Base-by-base conservation (phyloP, 92 coral and sea anemone genomes). In the Porites divaricata region DNA sequence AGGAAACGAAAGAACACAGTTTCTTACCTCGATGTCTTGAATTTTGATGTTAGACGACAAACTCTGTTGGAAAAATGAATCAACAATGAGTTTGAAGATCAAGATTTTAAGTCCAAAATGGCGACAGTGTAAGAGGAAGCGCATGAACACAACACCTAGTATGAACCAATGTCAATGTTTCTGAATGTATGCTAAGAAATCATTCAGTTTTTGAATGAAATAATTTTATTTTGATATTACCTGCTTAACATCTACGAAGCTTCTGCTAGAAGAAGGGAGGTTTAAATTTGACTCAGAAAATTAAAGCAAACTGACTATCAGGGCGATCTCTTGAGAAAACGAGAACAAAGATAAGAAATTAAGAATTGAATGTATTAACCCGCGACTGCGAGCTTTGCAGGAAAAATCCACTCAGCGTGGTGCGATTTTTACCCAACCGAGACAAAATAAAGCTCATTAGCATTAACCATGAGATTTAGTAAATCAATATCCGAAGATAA, bases 391-490 rank as follows among this genome's bases (percentile, higher is more conserved):
- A 54, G 16, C 16, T 0, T 11, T 10, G 3, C 56, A 41, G 21
- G 56, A 15, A 64, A 48, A 78, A 45, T 12, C 21, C 59, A 61
- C 86, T 2, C 86, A 82, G 86, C 79, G 53, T 59, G 86, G 15
- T 12, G 49, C 65, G 24, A 70, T 65, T 81, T 56, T 59, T 21
- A 4, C n/a, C 77, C n/a, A 81, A 52, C 59, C 67, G 85, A 82
- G 78, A 50, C 86, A 80, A 61, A 82, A 73, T 26, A 26, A 45
- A 82, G 45, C 71, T 72, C 79, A 82, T 82, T 48, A 71, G 63
- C 71, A 82, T 72, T 71, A 22, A 51, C 48, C 50, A 62, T 9
- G 54, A 20, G 69, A 54, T 17, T 22, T 45, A 61, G 72, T 22
- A 26, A 52, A 62, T 73, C 61, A 72, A 72, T 82, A 49, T 82